Percentiles rank a stretch among this genome's conserved stretches.
Evolutionary conservation across 2,797 vertebrate species (phyloP).

Genomic region (Thripadectes ignobilis): DNA sequence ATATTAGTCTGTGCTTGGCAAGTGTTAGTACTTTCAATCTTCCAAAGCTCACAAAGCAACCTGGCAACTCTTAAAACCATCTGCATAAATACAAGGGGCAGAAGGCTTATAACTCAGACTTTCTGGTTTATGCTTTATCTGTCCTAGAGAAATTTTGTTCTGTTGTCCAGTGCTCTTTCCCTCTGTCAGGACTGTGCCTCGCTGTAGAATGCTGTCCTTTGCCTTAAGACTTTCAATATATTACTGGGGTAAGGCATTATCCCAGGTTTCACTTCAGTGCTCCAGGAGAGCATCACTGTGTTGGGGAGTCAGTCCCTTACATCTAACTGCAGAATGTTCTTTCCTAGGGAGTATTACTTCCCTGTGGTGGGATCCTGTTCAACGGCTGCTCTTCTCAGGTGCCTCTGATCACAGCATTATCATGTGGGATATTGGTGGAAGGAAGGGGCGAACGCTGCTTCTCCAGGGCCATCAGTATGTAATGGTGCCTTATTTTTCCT

Average conservation of each 20-base stretch:
- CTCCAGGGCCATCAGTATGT: slow-evolving; percentile 96
- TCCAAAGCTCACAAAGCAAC: neutral
- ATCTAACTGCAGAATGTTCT: neutral
- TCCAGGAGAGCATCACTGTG: neutral
- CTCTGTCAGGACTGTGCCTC: neutral
- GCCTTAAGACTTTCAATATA: neutral
- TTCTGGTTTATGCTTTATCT: neutral
- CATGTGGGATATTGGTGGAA: slow-evolving; percentile 99
- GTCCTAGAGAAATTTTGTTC: neutral
- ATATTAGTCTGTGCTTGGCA: neutral
- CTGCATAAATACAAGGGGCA: neutral
- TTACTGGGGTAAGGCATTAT: neutral
- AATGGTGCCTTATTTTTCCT: neutral
- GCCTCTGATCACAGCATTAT: slow-evolving; percentile 97
- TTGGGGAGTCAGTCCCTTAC: neutral
- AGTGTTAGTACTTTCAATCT: neutral
- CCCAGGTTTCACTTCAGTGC: neutral
- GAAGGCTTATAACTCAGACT: neutral
- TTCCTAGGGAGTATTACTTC: slow-evolving; percentile 86
- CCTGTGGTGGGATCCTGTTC: slow-evolving; percentile 95
- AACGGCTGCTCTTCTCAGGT: slow-evolving; percentile 94
- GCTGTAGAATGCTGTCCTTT: neutral
- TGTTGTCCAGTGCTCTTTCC: neutral
- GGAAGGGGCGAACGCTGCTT: slow-evolving; percentile 89
- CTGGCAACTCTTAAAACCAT: neutral